Base-by-base conservation (phyloP, 2,888 invertebrate species). In the Phortica okadai region DNA sequence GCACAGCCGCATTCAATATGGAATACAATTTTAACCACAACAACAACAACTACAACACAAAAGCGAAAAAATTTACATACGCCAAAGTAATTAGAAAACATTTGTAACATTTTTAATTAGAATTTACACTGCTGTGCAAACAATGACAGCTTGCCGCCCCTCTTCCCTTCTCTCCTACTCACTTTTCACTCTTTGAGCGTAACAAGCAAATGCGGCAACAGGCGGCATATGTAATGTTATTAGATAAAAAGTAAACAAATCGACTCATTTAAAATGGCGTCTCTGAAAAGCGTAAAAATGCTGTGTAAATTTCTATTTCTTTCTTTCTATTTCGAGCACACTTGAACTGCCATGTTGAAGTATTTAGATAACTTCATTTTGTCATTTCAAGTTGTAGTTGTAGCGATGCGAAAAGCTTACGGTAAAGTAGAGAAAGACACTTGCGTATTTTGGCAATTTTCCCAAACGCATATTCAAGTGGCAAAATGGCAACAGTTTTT, bases 71-170 rank as follows among this genome's bases (percentile, higher is more conserved):
- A 88, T 87, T 85, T 88, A 86, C 86, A 88, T 88, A 82, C 72
- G 75, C 77, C 81, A 84, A 87, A 80, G 85, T 88, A 86, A 86
- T 86, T 88, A 87, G 76, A 81, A 82, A 78, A 78, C 85, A 82
- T 88, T 83, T 80, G 84, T 79, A 84, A 77, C 82, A 82, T 73
- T 82, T 80, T 81, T 85, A 86, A 88, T 88, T 87, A 83, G 85
- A 88, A 87, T 84, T 84, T 82, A 74, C 69, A 79, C 85, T 82
- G 82, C 82, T 84, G 82, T 78, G 83, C 87, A 86, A 86, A 88
- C 84, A 88, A 78, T 56, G 33, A 72, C 70, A 72, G 56, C 54
- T n/a, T 70, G 50, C 50, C 50, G 50, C 10, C 50, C 50, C 6
- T 14, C 50, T 50, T 8, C 50, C 33, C 4, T 5, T 33, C 33